These are phyloP conservation scores for Cynoglossus semilaevis DNA, from an alignment of 2,113 vertebrate species.

Conservation along the genomic window DNA sequence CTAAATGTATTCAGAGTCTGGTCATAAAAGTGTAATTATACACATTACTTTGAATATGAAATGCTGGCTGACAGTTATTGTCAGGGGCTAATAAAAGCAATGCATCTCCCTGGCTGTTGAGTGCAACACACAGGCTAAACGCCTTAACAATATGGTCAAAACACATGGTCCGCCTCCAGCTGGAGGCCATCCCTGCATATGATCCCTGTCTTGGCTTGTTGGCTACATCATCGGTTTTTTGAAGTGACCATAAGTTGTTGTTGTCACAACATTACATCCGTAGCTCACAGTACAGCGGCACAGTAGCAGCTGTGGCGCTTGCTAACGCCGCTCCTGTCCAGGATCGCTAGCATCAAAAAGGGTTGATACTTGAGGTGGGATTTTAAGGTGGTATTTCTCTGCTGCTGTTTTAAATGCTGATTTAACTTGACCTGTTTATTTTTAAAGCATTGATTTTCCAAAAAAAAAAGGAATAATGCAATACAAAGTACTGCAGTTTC, in stretches of 20 bases:
- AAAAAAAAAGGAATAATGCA: too few species aligned
- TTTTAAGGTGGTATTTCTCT: too few species aligned
- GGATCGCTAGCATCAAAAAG: neutral
- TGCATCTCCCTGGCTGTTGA: conserved; percentile 50
- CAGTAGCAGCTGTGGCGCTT: neutral
- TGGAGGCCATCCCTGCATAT: conserved; percentile 3
- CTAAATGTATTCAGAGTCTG: conserved; percentile 66
- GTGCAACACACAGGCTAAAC: conserved; percentile 20
- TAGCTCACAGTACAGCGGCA: neutral
- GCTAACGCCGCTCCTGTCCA: neutral
- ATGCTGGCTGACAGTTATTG: conserved; percentile 66
- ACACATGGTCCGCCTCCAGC: neutral
- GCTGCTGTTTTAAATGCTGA: too few species aligned
- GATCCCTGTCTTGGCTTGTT: conserved; percentile 5
- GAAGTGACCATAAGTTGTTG: neutral
- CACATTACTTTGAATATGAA: conserved; percentile 69
- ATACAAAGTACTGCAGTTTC: too few species aligned
- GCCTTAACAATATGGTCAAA: conserved; percentile 27
- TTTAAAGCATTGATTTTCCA: too few species aligned
- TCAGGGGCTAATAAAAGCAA: conserved; percentile 62
- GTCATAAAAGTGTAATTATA: conserved; percentile 68
- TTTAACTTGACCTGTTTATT: too few species aligned
- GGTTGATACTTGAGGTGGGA: conserved; percentile 1
- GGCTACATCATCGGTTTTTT: neutral
- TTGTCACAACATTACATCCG: neutral